Evolutionary conservation across 1,140 invertebrate genomes (phyloP), one percentile per base, ranked within the genome.

Genomic region (Pseudobourletiella spinata): DNA sequence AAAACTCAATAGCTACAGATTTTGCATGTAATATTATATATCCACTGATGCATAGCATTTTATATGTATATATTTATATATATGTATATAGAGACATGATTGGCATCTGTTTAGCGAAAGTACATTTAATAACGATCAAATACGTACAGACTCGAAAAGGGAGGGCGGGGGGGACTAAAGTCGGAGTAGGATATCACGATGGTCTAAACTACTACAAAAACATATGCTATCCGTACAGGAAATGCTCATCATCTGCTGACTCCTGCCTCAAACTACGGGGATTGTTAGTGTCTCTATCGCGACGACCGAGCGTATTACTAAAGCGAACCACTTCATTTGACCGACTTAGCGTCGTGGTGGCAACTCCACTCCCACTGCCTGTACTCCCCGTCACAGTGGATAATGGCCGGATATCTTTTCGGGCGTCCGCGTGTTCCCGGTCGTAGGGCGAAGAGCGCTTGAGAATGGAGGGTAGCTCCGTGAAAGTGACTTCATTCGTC

Each of bases 381-480:
- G n/a, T n/a, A 22, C 14, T 18, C 18, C 46, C 51, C 43, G 65
- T 29, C 4, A 59, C 26, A 16, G 57, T 57, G 1, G 60, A 54
- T 11, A 63, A 28, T 22, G 63, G 44, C 16, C 52, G 28, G 29
- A 24, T 35, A 6, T 39, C 52, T 18, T 11, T 32, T 18, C 52
- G 20, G 28, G 28, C 4, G 18, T 55, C 52, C 2, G 52, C 28
- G 39, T 32, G 29, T 39, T 55, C 52, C 26, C 52, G 8, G 20
- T 48, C 52, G 26, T 44, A 48, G 1, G 61, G 65, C 1, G 66
- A 61, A 26, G 62, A 4, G 3, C 65, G 20, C 22, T 55, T 55
- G 3, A 67, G 46, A 42, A 70, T 70, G 0, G 68, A 65, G 22
- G 59, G 65, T 24, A 70, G 39, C 25, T 70, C 64, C n/a, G 66